Percentiles rank a stretch among this genome's conserved stretches.
Conservation (phyloP, 2,888 invertebrate genomes). For the Melolontha melolontha region DNA sequence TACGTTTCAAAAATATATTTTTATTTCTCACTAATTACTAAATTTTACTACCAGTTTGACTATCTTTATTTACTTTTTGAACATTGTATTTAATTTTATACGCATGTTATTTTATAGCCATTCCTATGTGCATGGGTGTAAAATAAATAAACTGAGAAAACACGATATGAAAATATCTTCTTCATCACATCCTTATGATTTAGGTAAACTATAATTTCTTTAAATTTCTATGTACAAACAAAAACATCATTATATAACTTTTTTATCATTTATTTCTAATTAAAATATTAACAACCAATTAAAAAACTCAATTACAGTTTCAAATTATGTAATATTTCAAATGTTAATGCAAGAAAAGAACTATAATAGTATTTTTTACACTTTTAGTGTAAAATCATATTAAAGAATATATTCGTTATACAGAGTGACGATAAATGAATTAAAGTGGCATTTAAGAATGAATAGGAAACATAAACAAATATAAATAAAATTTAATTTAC, state of each 20-base stretch:
- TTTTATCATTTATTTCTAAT: constrained; percentile 43
- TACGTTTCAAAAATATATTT: constrained; percentile 33
- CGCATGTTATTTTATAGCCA: constrained; percentile 12
- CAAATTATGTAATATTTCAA: constrained; percentile 41
- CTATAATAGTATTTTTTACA: constrained; percentile 6
- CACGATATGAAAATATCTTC: too few relatives aligned
- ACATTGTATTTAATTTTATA: constrained; percentile 1
- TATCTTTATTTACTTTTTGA: constrained; percentile 4
- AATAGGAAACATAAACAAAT: constrained; percentile 4
- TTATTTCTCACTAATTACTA: constrained; percentile 1
- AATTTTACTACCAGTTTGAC: not conserved
- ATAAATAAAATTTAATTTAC: constrained; percentile 30
- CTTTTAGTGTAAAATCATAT: constrained; percentile 18
- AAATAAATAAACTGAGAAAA: too few relatives aligned
- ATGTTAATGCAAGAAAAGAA: constrained; percentile 15
- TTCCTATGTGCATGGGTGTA: not conserved
- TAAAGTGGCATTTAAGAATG: too few relatives aligned
- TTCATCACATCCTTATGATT: too few relatives aligned
- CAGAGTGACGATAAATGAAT: constrained; percentile 11
- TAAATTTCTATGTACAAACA: constrained; percentile 9
- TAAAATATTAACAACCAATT: constrained; percentile 44
- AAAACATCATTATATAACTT: constrained; percentile 33
- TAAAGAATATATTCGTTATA: constrained; percentile 4
- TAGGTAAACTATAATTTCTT: too few relatives aligned
- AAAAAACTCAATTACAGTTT: constrained; percentile 38